Evolutionary conservation across 2,888 invertebrate species (phyloP).

Genomic region (Alentia gelatinosa): DNA sequence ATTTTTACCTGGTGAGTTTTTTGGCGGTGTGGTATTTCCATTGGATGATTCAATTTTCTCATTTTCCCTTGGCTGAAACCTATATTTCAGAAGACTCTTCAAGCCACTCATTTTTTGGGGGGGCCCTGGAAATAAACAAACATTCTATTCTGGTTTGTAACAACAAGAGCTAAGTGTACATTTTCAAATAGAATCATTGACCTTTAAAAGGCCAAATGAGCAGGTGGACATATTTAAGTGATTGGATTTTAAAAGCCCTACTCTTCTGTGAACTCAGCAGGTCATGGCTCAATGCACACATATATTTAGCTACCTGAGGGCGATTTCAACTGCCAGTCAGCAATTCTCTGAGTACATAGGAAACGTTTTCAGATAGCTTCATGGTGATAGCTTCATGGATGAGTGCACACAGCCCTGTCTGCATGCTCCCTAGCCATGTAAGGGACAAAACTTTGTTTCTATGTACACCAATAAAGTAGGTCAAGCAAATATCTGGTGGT

Average conservation of each 20-base stretch:
- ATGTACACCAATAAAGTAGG: too few relatives aligned
- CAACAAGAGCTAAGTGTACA: not conserved
- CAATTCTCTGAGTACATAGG: too few relatives aligned
- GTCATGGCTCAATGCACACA: not conserved
- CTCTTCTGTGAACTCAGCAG: not conserved
- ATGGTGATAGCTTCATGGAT: too few relatives aligned
- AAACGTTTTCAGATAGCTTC: too few relatives aligned
- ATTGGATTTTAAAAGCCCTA: not conserved
- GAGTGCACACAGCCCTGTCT: too few relatives aligned
- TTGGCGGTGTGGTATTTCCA: not conserved
- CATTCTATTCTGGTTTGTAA: too few relatives aligned
- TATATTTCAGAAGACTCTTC: conserved; percentile 19
- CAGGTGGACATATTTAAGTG: not conserved
- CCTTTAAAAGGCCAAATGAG: not conserved
- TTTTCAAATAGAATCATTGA: too few relatives aligned
- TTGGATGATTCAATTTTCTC: conserved; percentile 7
- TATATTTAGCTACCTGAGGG: not conserved
- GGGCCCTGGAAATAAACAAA: not conserved
- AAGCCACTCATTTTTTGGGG: not conserved
- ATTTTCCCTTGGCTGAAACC: conserved; percentile 9
- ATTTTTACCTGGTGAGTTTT: not conserved
- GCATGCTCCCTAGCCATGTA: too few relatives aligned
- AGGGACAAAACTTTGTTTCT: too few relatives aligned
- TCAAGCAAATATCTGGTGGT: too few relatives aligned
- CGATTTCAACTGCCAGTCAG: too few relatives aligned